Evolutionary conservation across 2,888 invertebrate species (phyloP), one percentile per base, ranked within the genome.

Genomic region (Harmothoe impar): DNA sequence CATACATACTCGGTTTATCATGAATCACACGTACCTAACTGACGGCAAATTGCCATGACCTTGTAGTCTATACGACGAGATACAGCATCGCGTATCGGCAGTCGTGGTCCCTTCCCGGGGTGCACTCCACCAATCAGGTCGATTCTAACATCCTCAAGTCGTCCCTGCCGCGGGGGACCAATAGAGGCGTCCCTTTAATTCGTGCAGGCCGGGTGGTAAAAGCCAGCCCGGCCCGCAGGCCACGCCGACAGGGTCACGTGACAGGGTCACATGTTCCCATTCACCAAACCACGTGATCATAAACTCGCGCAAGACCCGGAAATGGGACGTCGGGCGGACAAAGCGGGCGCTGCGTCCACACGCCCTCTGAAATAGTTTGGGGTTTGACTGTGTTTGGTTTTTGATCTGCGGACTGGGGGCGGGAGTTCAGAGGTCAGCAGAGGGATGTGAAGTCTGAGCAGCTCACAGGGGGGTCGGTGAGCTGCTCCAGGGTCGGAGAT

Each of bases 351-450:
- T 20, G 43, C 84, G 84, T 35, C 43, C 15, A 84, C 25, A n/a
- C 54, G 86, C 56, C 86, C 25, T 56, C 31, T 56, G 54, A 86
- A 86, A 86, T 54, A 54, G 25, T 54, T 56, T 29, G 52, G 52
- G 15, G 51, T 86, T 56, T 56, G 56, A 86, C 86, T 15, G 29
- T 86, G 29, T 29, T 86, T 86, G 52, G 86, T 86, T 86, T 43
- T 86, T 86, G 86, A 86, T 86, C 86, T 86, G 86, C 52, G 31
- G 56, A 23, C 54, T 15, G 54, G 56, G 12, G 86, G 86, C 86
- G 20, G 29, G 29, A 29, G 86, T 86, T 86, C 86, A 86, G 31
- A 86, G 86, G 86, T n/a, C 54, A 29, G 17, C 81, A 43, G 81
- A 15, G 43, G 25, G 81, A 43, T 35, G 35, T 81, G 35, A 81